A percentile compares a stretch with the other conserved stretches of the same genome.
Evolutionary conservation across 2,113 vertebrate genomes (phyloP).

Genomic region (Martes martes): DNA sequence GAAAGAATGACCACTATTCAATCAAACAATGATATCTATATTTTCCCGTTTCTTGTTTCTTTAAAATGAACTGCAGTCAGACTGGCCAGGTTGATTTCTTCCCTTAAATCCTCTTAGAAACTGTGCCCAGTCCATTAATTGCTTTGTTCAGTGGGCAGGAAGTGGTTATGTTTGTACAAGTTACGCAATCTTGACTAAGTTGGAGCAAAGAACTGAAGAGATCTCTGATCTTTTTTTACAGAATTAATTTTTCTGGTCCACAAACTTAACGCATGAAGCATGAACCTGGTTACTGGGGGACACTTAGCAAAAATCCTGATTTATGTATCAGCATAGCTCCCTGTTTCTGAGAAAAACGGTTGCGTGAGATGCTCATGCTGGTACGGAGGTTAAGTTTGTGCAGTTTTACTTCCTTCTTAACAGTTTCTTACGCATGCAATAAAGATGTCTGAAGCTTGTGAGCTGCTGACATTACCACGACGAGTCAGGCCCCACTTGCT

Average conservation of each 20-base stretch:
- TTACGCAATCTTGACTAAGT: slow-evolving; percentile 80
- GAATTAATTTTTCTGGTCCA: slow-evolving; percentile 59
- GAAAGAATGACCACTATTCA: background rate
- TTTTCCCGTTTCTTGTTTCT: slow-evolving; percentile 33
- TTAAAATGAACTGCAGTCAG: slow-evolving; percentile 26
- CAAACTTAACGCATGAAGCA: background rate
- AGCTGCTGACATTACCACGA: background rate
- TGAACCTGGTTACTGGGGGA: slow-evolving; percentile 36
- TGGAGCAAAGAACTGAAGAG: slow-evolving; percentile 75
- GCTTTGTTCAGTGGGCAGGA: slow-evolving; percentile 85
- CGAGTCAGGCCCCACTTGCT: background rate
- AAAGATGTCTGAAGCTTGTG: slow-evolving; percentile 12
- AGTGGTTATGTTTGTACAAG: slow-evolving; percentile 89
- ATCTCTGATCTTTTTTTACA: slow-evolving; percentile 63
- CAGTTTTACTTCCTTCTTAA: slow-evolving; percentile 67
- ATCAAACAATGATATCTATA: background rate
- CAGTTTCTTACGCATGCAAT: slow-evolving; percentile 16
- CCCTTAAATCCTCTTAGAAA: slow-evolving; percentile 67
- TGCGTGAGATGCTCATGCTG: background rate
- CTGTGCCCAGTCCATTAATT: slow-evolving; percentile 77
- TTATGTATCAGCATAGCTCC: background rate
- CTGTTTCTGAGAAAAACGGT: background rate
- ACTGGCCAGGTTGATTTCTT: slow-evolving; percentile 38
- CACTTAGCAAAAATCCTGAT: slow-evolving; percentile 1
- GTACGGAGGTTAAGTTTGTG: slow-evolving; percentile 50